Evolutionary conservation across 2,113 vertebrate genomes (phyloP).

Genomic region (Casuarius casuarius): DNA sequence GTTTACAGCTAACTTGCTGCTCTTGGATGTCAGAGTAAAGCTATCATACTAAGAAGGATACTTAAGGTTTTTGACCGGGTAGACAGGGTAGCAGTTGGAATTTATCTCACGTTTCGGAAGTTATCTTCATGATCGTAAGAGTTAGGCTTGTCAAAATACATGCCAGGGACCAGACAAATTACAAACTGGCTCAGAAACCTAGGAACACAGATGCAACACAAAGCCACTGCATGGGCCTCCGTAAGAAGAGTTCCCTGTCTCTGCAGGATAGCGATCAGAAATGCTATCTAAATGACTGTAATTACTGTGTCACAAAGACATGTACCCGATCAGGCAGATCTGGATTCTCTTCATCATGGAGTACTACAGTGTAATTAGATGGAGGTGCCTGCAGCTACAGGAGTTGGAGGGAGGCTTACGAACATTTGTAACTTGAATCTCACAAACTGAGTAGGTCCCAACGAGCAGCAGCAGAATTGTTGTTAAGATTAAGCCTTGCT

Average conservation of each 20-base stretch:
- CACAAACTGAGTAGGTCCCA: neutral
- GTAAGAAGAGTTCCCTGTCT: neutral
- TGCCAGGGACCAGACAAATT: neutral
- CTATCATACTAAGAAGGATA: accelerated
- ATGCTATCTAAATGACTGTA: neutral
- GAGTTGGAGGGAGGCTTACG: neutral
- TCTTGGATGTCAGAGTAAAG: neutral
- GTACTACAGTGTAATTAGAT: neutral
- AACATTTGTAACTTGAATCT: neutral
- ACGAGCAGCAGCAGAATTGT: neutral
- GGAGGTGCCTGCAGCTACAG: neutral
- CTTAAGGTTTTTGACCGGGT: neutral
- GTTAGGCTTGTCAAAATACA: neutral
- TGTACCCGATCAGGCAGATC: neutral
- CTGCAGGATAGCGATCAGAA: neutral
- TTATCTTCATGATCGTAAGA: neutral
- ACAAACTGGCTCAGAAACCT: neutral
- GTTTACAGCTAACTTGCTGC: neutral
- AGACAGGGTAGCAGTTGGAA: neutral
- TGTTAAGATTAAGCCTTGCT: neutral
- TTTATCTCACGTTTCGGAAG: neutral
- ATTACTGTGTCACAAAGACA: neutral
- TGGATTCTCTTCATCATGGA: neutral
- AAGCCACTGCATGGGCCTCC: neutral
- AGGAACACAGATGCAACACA: neutral